A percentile compares a stretch with the other conserved stretches of the same genome.
Conservation (phyloP, 2,888 invertebrate genomes). For the Chrysodeixis includens region DNA sequence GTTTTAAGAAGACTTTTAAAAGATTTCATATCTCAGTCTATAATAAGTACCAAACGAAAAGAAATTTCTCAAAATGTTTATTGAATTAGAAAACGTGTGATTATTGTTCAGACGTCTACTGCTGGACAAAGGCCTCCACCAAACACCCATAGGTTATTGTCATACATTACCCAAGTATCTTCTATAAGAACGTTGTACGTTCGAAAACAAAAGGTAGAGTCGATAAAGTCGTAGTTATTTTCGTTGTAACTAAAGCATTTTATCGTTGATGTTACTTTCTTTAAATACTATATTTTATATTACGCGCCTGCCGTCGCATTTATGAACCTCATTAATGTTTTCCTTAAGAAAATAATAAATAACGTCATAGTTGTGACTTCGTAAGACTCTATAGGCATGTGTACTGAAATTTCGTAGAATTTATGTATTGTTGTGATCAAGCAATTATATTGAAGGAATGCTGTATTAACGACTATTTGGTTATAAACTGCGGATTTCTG, state of each 20-base stretch:
- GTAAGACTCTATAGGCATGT: neutral
- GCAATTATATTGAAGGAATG: too few species aligned
- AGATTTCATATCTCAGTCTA: too few species aligned
- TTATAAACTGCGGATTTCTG: too few species aligned
- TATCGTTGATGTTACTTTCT: conserved; percentile 49
- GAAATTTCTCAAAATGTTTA: too few species aligned
- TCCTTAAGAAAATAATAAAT: conserved; percentile 19
- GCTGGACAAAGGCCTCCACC: too few species aligned
- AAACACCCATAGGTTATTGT: neutral
- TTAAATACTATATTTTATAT: conserved; percentile 47
- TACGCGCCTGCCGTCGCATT: conserved; percentile 56
- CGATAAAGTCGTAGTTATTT: conserved; percentile 43
- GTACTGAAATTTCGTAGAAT: too few species aligned
- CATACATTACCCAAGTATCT: conserved; percentile 18
- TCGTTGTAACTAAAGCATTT: conserved; percentile 38
- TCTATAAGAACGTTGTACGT: conserved; percentile 13
- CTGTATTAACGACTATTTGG: too few species aligned
- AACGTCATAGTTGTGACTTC: conserved; percentile 1
- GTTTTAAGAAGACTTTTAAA: too few species aligned
- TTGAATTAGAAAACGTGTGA: too few species aligned
- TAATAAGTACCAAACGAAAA: too few species aligned
- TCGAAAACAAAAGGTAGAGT: conserved; percentile 37
- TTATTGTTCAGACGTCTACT: too few species aligned
- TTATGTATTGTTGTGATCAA: too few species aligned
- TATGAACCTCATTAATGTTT: conserved; percentile 48